Percentiles rank a stretch among this genome's conserved stretches.
phyloP scores from a whole-genome alignment of 2,888 invertebrate genomes.

The Apamea crenata region DNA sequence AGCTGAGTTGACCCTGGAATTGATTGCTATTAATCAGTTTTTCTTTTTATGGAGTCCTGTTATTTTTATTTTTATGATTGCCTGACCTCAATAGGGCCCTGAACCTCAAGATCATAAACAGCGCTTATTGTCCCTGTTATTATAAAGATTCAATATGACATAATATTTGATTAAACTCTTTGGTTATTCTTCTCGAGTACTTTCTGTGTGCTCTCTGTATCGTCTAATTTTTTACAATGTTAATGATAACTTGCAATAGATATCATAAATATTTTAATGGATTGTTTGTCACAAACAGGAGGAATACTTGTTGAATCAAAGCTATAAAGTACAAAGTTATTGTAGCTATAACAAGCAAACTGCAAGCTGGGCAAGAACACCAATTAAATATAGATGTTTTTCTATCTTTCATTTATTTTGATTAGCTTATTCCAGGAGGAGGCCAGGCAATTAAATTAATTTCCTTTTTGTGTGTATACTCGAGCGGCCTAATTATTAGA shows the following conservation, averaged over 20 bases:
- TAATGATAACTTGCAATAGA: background rate
- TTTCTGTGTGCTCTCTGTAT: background rate
- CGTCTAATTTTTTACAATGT: background rate
- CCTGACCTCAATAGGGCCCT: constrained; percentile 44
- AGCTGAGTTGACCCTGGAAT: constrained; percentile 9
- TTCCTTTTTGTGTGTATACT: constrained; percentile 48
- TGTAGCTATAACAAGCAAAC: background rate
- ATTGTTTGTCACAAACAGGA: constrained; percentile 1
- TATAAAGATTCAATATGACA: background rate
- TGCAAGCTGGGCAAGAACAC: background rate
- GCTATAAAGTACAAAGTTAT: background rate
- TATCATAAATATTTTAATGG: background rate
- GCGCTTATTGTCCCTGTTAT: background rate
- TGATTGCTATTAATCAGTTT: constrained; percentile 13
- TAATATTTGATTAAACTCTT: background rate
- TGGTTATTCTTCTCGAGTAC: background rate
- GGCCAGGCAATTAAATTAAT: constrained; percentile 58
- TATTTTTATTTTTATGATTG: constrained; percentile 31
- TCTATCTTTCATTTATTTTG: constrained; percentile 7
- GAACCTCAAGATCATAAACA: background rate
- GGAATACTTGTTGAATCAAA: background rate
- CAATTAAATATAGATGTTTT: background rate
- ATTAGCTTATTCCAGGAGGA: constrained; percentile 48
- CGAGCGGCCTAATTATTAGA: constrained; percentile 53
- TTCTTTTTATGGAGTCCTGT: background rate